Conservation (phyloP, 1,140 invertebrate species). For the Pogonognathellus flavescens region DNA sequence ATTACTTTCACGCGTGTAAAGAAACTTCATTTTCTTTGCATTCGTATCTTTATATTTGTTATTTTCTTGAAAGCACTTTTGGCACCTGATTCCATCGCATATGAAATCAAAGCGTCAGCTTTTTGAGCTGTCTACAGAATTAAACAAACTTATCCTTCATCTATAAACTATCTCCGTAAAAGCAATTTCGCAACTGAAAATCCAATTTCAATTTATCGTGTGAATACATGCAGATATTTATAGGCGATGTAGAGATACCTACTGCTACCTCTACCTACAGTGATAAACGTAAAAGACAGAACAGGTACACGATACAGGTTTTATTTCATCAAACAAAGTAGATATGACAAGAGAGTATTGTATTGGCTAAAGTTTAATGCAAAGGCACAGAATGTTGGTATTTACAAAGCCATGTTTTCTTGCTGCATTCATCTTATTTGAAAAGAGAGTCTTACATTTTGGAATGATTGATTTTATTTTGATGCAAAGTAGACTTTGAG, state of each 20-base stretch:
- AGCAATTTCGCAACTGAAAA: not conserved
- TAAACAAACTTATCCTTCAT: not conserved
- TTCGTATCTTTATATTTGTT: no score
- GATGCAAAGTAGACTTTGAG: slow-evolving; percentile 23
- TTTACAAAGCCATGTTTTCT: no score
- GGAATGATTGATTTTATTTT: slow-evolving; percentile 34
- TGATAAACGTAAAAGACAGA: not conserved
- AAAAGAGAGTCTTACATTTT: not conserved
- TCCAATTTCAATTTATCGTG: not conserved
- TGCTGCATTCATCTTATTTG: not conserved
- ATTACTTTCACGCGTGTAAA: not conserved
- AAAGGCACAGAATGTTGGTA: no score
- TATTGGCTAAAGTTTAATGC: no score
- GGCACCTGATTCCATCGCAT: no score
- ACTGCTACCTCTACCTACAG: no score
- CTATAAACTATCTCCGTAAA: not conserved
- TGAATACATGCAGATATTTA: no score
- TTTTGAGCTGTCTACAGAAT: not conserved
- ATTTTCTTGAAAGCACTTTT: no score
- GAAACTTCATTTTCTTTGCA: not conserved
- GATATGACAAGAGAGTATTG: no score
- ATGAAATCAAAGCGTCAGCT: not conserved
- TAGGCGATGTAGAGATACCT: no score
- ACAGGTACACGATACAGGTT: not conserved
- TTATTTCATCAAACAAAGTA: not conserved